Conservation (phyloP, 92 coral and sea anemone genomes). For the Heliopora coerulea region DNA sequence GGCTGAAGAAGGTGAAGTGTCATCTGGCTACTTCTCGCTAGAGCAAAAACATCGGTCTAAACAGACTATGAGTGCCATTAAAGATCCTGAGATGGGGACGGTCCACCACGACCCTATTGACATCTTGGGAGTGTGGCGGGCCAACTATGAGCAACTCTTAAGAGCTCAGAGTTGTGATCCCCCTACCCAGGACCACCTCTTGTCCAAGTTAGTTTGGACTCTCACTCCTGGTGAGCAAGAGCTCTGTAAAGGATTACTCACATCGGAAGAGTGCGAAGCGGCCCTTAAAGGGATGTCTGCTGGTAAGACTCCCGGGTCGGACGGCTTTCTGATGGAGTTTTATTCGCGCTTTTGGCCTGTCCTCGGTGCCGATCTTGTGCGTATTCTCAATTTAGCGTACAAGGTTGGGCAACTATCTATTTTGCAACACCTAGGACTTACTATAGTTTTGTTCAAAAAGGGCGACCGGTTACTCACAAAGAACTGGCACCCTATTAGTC, state of each 20-base stretch:
- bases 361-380: background rate
- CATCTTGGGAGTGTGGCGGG: constrained; percentile 26
- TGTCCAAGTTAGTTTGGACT: background rate
- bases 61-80: constrained; percentile 28
- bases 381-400: constrained; percentile 2
- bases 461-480: constrained; percentile 11
- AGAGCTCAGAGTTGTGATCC: constrained; percentile 14
- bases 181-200: background rate
- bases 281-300: constrained; percentile 1
- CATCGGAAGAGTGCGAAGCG: no score
- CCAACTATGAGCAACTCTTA: constrained; percentile 12
- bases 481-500: constrained; percentile 32
- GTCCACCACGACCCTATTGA: constrained; percentile 1
- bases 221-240: background rate
- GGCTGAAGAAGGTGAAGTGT: constrained; percentile 47
- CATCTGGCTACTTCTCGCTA: constrained; percentile 37
- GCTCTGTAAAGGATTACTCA: constrained; percentile 15
- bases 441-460: constrained; percentile 28
- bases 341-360: background rate
- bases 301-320: no score
- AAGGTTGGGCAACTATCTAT: background rate
- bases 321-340: background rate
- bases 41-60: no score
- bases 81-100: constrained; percentile 16
- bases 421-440: constrained; percentile 17